These are phyloP conservation scores for Poeciliopsis turneri DNA, from an alignment of 2,797 vertebrate species.

Conservation along the genomic window DNA sequence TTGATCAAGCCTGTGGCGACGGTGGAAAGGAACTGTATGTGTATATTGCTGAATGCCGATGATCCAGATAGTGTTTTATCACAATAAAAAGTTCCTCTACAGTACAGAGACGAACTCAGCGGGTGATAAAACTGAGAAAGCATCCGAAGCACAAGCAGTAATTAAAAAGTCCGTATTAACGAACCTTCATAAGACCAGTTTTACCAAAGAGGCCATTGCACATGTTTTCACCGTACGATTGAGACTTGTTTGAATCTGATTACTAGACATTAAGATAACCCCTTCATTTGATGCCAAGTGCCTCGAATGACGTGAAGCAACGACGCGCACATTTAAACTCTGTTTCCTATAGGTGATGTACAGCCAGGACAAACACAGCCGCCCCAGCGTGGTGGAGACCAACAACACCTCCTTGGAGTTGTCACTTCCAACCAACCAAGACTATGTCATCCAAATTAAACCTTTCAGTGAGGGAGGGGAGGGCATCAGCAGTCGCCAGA, in stretches of 20 bases:
- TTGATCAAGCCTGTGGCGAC: neutral
- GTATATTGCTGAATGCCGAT: neutral
- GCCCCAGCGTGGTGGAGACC: conserved; percentile 90
- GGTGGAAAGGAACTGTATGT: neutral
- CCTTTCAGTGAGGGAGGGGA: conserved; percentile 95
- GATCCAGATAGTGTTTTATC: neutral
- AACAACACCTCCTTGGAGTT: conserved; percentile 95
- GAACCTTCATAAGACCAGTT: neutral
- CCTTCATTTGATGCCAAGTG: conserved; percentile 5
- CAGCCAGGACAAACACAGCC: conserved; percentile 90
- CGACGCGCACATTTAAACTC: conserved; percentile 9
- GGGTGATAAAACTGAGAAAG: conserved; percentile 13
- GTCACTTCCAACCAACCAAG: conserved; percentile 90
- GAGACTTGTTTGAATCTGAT: neutral
- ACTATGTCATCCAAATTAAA: conserved; percentile 94
- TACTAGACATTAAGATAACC: neutral
- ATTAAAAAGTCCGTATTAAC: neutral
- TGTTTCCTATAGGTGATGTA: conserved; percentile 87
- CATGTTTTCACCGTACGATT: neutral
- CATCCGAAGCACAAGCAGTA: neutral
- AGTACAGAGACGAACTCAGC: neutral
- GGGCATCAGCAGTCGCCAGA: conserved; percentile 91
- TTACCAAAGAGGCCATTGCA: neutral
- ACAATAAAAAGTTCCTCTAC: conserved; percentile 4
- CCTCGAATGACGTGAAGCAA: neutral